phyloP scores from a whole-genome alignment of 35 echinoderm and acorn worm genomes.

The Lytechinus pictus region DNA sequence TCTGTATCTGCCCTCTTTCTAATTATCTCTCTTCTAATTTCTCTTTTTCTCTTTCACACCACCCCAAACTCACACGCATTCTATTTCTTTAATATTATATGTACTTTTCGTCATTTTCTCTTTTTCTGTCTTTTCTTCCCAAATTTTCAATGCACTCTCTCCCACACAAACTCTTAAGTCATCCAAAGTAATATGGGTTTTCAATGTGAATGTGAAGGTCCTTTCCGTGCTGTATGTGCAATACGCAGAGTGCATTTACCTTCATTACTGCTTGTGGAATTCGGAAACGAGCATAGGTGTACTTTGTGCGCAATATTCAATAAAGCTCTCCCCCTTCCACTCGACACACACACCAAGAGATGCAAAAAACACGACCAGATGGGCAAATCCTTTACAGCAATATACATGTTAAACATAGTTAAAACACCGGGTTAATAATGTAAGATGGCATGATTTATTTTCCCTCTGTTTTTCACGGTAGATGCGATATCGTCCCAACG shows the following conservation, averaged over 20 bases:
- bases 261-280: background rate
- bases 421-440: background rate
- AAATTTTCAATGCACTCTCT: too few species aligned
- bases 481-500: background rate
- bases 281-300: background rate
- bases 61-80: too few species aligned
- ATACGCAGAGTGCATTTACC: background rate
- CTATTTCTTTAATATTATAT: too few species aligned
- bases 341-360: background rate
- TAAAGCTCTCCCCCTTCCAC: background rate
- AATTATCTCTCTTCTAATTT: background rate
- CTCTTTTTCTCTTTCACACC: background rate
- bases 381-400: background rate
- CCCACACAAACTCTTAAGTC: background rate
- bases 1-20: background rate
- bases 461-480: background rate
- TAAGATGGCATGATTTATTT: background rate
- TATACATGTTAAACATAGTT: background rate
- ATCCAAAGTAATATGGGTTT: background rate
- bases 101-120: too few species aligned
- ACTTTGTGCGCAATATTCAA: slow-evolving; percentile 3
- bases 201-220: background rate
- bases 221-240: background rate
- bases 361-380: background rate
- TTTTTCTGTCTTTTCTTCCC: too few species aligned